phyloP scores from a whole-genome alignment of 2,797 vertebrate genomes.

The Hoplostethus atlanticus region DNA sequence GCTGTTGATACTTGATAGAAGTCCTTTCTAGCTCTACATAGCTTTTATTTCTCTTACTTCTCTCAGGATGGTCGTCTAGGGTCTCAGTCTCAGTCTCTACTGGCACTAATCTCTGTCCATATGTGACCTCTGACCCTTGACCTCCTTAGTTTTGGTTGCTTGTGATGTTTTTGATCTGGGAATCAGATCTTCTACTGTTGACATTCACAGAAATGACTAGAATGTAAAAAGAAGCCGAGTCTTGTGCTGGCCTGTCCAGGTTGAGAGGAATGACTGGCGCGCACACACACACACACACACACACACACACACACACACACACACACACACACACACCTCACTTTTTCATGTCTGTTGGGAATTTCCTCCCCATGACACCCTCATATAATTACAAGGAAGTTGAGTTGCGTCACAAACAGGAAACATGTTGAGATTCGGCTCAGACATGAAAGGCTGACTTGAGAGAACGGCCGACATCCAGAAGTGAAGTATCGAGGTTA shows the following conservation, averaged over 20 bases:
- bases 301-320: neutral
- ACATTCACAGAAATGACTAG: too few species aligned
- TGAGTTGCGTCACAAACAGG: slow-evolving; percentile 53
- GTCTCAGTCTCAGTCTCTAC: too few species aligned
- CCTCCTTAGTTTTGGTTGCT: neutral
- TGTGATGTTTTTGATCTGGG: neutral
- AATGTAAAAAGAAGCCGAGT: too few species aligned
- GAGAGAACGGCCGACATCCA: too few species aligned
- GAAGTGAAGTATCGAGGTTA: slow-evolving; percentile 9
- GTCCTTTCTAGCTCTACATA: too few species aligned
- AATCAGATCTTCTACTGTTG: too few species aligned
- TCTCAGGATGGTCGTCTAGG: too few species aligned
- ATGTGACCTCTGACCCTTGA: neutral
- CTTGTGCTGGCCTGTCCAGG: too few species aligned
- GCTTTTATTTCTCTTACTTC: too few species aligned
- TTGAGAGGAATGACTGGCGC: neutral
- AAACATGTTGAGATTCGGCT: slow-evolving; percentile 53
- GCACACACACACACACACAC: slow-evolving; percentile 1
- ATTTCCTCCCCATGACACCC: slow-evolving; percentile 77
- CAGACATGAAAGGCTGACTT: slow-evolving; percentile 33
- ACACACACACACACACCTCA: slow-evolving; percentile 9
- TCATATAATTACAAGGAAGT: slow-evolving; percentile 74
- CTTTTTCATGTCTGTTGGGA: slow-evolving; percentile 74
- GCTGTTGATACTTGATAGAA: too few species aligned
- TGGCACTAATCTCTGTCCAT: too few species aligned